Base-by-base conservation (phyloP, 2,888 invertebrate species). In the Melolontha melolontha region DNA sequence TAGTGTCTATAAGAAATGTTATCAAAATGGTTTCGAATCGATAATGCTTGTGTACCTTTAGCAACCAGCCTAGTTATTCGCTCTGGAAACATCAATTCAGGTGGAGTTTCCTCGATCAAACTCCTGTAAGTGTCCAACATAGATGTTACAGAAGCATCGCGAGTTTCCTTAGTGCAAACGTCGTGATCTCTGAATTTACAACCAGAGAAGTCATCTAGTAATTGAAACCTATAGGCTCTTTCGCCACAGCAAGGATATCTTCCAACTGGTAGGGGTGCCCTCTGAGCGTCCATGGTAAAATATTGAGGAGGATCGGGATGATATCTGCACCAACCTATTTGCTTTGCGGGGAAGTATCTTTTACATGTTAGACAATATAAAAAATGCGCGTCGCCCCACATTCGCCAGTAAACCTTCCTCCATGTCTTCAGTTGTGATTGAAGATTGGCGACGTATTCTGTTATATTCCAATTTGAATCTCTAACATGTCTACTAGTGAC, bases 351-450 rank as follows among this genome's bases (percentile, higher is more conserved):
- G 79, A 93, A 94, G 80, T 89, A 89, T 40, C 87, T 88, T 77
- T 92, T 92, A 78, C 96, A 96, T 1, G 89, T 87, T 54, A 89
- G 88, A 78, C 97, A 97, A 68, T 89, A 89, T 22, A 97, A 85
- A 83, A 91, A 94, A 83, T 97, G 97, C 72, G 95, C 91, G 77
- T 93, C 92, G 0, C 95, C 95, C 97, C 97, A 97, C 52, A 97
- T 84, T 49, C 93, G 88, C 97, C 97, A 97, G 83, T 97, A 97
- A 1, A 96, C 77, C 67, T 78, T 81, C 0, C 95, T 87, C 97
- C 97, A 97, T 0, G 92, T 91, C 71, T 93, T 92, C 67, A 95
- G 85, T 6, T 70, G 63, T 22, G 49, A 12, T 39, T 70, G 64
- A 16, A 67, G 54, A n/a, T 16, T 55, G 8, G 63, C 40, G 16